Base-by-base conservation (phyloP, 2,113 vertebrate genomes). In the Callipepla squamata region DNA sequence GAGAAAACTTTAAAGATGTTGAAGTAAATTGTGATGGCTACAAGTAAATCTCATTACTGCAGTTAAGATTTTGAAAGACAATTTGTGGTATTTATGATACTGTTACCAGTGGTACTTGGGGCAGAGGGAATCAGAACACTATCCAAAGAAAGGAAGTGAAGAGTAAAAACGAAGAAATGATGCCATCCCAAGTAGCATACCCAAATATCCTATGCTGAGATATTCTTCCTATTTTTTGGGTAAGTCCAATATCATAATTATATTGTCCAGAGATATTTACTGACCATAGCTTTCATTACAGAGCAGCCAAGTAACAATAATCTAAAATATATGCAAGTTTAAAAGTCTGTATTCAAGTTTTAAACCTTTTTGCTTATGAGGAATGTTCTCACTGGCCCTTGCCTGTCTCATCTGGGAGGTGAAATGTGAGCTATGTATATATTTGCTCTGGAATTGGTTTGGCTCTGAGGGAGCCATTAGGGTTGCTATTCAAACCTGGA, bases 371-470 rank as follows among this genome's bases (percentile, higher is more conserved):
- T 95, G 86, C 78, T 94, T 73, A 30, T 95, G 95, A 97, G 61
- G 90, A 94, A 96, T 96, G 92, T 95, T 94, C 94, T 96, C 81
- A 59, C 78, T 87, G 90, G 95, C 93, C 94, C 96, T 96, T 96
- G 89, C 74, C 55, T 87, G 92, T 96, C 97, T 95, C 97, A 83
- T 97, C 89, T 95, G 91, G 93, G 96, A 97, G 94, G 96, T 91
- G 85, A 94, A 97, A 92, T 18, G 51, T 83, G 67, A 79, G 92
- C 93, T 90, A 85, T 93, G 69, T 62, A 7, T 92, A 72, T 62
- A 7, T 92, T 91, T 93, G 88, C 88, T 90, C 85, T 87, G 92
- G 73, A 93, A 80, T 90, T 95, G 58, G 9, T 84, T 91, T 73
- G 68, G 91, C 95, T 96, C 55, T 94, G 51, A 92, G 82, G 92